Percentiles rank a stretch among this genome's conserved stretches.
Evolutionary conservation across 2,888 invertebrate species (phyloP).

Genomic region (Trimorus sp.): DNA sequence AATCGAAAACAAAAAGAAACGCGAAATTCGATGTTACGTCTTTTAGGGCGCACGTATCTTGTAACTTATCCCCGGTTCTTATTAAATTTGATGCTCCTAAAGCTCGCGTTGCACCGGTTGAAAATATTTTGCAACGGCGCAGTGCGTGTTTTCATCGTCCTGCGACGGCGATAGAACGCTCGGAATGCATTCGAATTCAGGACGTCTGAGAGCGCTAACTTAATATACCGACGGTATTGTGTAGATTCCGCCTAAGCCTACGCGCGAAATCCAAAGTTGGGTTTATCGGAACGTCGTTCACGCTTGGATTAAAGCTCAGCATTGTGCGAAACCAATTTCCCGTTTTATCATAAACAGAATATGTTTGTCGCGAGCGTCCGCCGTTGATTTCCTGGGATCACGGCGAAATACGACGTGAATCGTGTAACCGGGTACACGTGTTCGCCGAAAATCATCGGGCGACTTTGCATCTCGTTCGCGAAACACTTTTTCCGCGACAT

Average conservation of each 20-base stretch:
- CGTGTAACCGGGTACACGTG: conserved; percentile 33
- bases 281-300: conserved; percentile 61
- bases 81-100: conserved; percentile 62
- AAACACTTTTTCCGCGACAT: no score
- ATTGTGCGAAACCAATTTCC: conserved; percentile 62
- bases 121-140: conserved; percentile 43
- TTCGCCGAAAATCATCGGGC: conserved; percentile 21
- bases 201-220: conserved; percentile 60
- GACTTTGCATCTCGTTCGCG: not conserved
- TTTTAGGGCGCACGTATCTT: conserved; percentile 9
- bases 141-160: conserved; percentile 37
- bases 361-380: conserved; percentile 39
- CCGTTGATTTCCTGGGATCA: conserved; percentile 40
- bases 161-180: conserved; percentile 35
- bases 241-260: conserved; percentile 62
- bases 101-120: conserved; percentile 27
- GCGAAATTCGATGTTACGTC: no score
- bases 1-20: no score
- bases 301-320: conserved; percentile 58
- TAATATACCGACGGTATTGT: conserved; percentile 67
- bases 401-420: conserved; percentile 18
- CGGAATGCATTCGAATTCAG: conserved; percentile 67
- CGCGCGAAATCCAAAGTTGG: conserved; percentile 58
- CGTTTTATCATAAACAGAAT: conserved; percentile 59
- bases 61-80: conserved; percentile 50